A percentile compares a stretch with the other conserved stretches of the same genome.
Conservation (phyloP, 2,888 invertebrate species). For the Blera fallax region DNA sequence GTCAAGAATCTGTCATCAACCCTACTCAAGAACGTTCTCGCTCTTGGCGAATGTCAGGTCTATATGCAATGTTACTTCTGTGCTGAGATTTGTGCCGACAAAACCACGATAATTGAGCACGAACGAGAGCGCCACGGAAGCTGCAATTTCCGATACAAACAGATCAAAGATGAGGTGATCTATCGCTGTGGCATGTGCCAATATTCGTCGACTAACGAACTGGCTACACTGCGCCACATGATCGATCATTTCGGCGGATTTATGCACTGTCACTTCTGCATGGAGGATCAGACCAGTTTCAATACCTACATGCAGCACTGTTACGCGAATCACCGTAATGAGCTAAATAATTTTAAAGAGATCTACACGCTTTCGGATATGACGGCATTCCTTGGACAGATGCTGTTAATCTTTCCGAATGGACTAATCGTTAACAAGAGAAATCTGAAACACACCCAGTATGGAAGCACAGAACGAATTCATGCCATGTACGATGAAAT, state of each 20-base stretch:
- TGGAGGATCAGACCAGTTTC: slow-evolving; percentile 70
- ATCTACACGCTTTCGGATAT: slow-evolving; percentile 74
- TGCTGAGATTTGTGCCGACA: slow-evolving; percentile 76
- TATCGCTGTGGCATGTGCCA: slow-evolving; percentile 82
- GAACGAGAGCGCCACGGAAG: slow-evolving; percentile 72
- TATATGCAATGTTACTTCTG: slow-evolving; percentile 78
- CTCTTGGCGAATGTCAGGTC: slow-evolving; percentile 71
- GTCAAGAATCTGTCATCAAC: slow-evolving; percentile 74
- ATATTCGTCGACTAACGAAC: slow-evolving; percentile 78
- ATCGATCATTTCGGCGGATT: slow-evolving; percentile 77
- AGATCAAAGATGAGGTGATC: slow-evolving; percentile 78
- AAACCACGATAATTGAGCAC: slow-evolving; percentile 75
- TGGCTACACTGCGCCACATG: slow-evolving; percentile 81
- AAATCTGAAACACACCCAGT: slow-evolving; percentile 75
- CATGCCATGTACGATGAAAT: slow-evolving; percentile 75
- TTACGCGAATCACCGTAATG: slow-evolving; percentile 74
- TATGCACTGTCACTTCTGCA: slow-evolving; percentile 75
- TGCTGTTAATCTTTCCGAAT: slow-evolving; percentile 77
- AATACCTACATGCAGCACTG: slow-evolving; percentile 78
- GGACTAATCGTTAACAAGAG: slow-evolving; percentile 77
- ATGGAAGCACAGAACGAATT: slow-evolving; percentile 73
- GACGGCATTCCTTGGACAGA: slow-evolving; percentile 74
- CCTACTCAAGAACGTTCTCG: slow-evolving; percentile 71
- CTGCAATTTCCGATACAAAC: slow-evolving; percentile 75
- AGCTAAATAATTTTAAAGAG: slow-evolving; percentile 73